Base-by-base conservation (phyloP, 92 coral and sea anemone species). In the Pocillopora meandrina region DNA sequence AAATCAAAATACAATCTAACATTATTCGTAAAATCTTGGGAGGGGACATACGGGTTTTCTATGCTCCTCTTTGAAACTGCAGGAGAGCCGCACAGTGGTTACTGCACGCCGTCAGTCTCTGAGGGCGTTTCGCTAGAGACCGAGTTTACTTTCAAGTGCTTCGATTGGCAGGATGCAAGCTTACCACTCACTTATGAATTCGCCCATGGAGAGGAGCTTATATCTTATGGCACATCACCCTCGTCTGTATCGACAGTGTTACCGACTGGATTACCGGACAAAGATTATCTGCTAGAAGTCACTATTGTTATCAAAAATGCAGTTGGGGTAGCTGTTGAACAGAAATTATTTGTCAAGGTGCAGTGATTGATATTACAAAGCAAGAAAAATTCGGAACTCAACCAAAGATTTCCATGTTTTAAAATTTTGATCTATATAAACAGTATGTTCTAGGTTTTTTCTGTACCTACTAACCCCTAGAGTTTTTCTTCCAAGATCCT, bases 121-220 rank as follows among this genome's bases (percentile, higher is more conserved):
- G 85, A 81, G 64, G 83, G 83, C 13, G 83, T 79, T 12, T 57
- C 83, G 1, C 49, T 81, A 12, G 60, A 70, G 57, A 81, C 85
- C 14, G 61, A 71, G 57, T 81, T 81, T 59, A 71, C 77, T 11
- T 81, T 81, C 20, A 66, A 60, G 70, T 81, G 85, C 59, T 71
- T 71, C 17, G 70, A 59, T 5, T 81, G 85, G 77, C 58, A 61
- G 61, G 85, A 81, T 71, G 19, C 49, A 59, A 81, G 47, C 19
- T 5, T 33, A 10, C 84, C 84, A n/a, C 49, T 81, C 12, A 70
- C 77, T 18, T 81, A 81, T 23, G 85, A 81, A 36, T 81, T 81
- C 60, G 70, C 65, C 16, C 36, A 17, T 70, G 85, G 71, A 60
- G 31, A 71, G 11, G 77, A 71, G 21, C 59, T 47, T 5, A 71